Percentiles rank a stretch among this genome's conserved stretches.
phyloP scores from a whole-genome alignment of 2,113 vertebrate genomes.

The Ceyx margarethae region DNA sequence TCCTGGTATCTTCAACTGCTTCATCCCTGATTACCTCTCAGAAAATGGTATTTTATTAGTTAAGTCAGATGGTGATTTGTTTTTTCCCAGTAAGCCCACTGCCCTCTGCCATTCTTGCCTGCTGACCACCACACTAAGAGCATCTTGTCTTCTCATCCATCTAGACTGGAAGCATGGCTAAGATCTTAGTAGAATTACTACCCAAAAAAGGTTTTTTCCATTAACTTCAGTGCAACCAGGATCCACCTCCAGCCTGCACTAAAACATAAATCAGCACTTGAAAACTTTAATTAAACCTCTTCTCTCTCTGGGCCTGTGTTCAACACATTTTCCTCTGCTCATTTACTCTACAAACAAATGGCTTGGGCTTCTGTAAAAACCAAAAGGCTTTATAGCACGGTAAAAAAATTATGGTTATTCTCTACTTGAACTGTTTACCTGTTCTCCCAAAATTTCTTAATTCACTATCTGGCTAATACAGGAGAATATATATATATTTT shows the following conservation, averaged over 20 bases:
- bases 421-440: neutral
- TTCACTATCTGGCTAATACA: accelerated
- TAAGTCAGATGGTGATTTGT: neutral
- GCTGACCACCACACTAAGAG: neutral
- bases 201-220: neutral
- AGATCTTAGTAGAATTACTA: neutral
- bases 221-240: neutral
- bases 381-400: neutral
- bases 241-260: neutral
- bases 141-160: neutral
- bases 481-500: neutral
- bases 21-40: neutral
- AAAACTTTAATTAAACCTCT: neutral
- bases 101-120: neutral
- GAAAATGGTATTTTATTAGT: neutral
- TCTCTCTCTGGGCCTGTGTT: neutral
- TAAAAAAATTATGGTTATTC: neutral
- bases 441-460: neutral
- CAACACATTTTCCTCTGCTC: neutral
- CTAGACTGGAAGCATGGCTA: neutral
- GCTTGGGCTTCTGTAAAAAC: neutral
- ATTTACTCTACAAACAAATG: neutral
- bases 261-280: neutral
- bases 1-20: neutral
- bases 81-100: neutral